Evolutionary conservation across 2,113 vertebrate species (phyloP), one percentile per base, ranked within the genome.

Genomic region (Ia io): DNA sequence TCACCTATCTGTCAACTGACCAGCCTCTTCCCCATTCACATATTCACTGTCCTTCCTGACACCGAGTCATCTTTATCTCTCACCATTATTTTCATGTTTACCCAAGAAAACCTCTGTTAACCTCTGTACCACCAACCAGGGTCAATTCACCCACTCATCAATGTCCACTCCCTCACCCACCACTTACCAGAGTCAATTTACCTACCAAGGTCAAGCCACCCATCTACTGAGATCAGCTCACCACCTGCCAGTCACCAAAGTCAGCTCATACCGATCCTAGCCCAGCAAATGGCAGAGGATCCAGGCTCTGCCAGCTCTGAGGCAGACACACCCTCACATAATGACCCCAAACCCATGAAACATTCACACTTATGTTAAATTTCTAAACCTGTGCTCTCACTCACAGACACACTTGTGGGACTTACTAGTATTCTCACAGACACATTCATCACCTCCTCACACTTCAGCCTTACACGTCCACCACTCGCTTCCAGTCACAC

Each of bases 11-110:
- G 30, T n/a, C 88, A 42, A 13, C 44, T 22, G n/a, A 59, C 82
- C 77, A 25, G 44, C 16, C 37, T 30, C 70, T 35, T 30, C 37
- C 10, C 20, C 67, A 20, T 5, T 89, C 56, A 56, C 30, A 49
- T 1, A 6, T 0, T 17, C 22, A 3, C 18, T 9, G 44, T 44
- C 59, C 25, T 35, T 94, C 53, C 76, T 35, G 10, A 51, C 0
- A 2, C 18, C 18, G 1, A 14, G 42, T 11, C 44, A 17, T 4
- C 49, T 20, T 25, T 20, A 32, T 12, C 59, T 44, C 73, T 44
- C 11, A 35, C 44, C n/a, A 8, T 30, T 65, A 25, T 70, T 23
- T 40, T 44, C 84, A 14, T 12, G 22, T 10, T 73, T 40, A 53
- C 47, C 73, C 47, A 17, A 22, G 20, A 23, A 67, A 67, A 37